Evolutionary conservation across 2,888 invertebrate genomes (phyloP), one percentile per base, ranked within the genome.

Genomic region (Iphiclides podalirius): DNA sequence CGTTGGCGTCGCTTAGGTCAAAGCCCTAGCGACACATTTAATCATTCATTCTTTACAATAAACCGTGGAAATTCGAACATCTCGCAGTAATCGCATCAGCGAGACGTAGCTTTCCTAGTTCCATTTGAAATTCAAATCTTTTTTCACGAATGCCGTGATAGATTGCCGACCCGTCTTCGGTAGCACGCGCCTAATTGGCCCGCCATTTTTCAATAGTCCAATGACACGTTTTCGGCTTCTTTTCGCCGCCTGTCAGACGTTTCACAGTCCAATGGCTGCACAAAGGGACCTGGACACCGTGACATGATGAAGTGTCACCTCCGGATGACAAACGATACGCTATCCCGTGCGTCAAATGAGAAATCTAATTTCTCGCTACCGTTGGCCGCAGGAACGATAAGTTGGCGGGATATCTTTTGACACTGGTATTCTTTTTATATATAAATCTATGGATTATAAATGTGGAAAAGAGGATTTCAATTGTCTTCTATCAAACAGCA

Each of bases 251-350:
- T 76, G 78, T 78, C 79, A 72, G 59, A 62, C 66, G 64, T 75
- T 75, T 79, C 75, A 75, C 74, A 75, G 70, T 71, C 73, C 74
- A 74, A 68, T 71, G 68, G 64, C 57, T 60, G 53, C 54, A 73
- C 75, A 82, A 79, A 78, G 75, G 71, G 66, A 69, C 66, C 70
- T 74, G 75, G 76, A 72, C 76, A 72, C 64, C 72, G 68, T 72
- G 75, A 75, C 77, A 76, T 77, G 84, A 83, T 83, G 84, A 77
- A 78, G 79, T 85, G 86, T 85, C 86, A 78, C 74, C 72, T 69
- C 61, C 61, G 65, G 56, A 76, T 86, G 85, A 87, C 75, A 79
- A 76, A 85, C 76, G 85, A 82, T 70, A 72, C 66, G 66, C 59
- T 64, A 72, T 70, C 72, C 67, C 72, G 64, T 64, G 69, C 76